Evolutionary conservation across 1,140 invertebrate genomes (phyloP), one percentile per base, ranked within the genome.

Genomic region (Camponotus floridanus): DNA sequence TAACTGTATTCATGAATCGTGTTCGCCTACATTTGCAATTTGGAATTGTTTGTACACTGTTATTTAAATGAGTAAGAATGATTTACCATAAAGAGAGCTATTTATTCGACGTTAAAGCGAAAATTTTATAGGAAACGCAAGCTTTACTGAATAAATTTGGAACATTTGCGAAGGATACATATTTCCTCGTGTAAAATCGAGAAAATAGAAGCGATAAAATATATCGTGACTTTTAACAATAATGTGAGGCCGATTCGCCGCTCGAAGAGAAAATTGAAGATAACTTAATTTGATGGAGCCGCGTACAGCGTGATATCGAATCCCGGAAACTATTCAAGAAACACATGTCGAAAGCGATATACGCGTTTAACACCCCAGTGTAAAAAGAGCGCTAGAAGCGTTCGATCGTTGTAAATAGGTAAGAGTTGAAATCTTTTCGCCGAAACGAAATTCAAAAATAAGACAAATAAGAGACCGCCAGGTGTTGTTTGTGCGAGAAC

Each of bases 61-160:
- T 71, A 59, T 81, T 59, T 31, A 33, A 71, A 71, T 8, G 15
- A 59, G 2, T 6, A 78, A 48, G n/a, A 79, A 36, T 45, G 11
- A n/a, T 39, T 2, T 26, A 1, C 13, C 9, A 15, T 21, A 48
- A 26, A 61, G 9, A 45, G 33, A 73, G 8, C 1, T 7, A 3
- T 48, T 74, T 62, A 83, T 74, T 73, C 55, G 31, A 61, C 6
- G 2, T 21, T 26, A 26, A 65, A 67, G 1, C 33, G 18, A 39
- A 21, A 26, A 33, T 81, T 45, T 81, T 9, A 26, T 26, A 26
- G 1, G n/a, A 2, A 55, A 26, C 8, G 5, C 26, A 26, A n/a
- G 18, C 21, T 8, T 21, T 36, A 0, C 0, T 26, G n/a, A 81
- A 81, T 81, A 81, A 73, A 73, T 61, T 7, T 1, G n/a, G 18